These are phyloP conservation scores for Conomelus anceps DNA, from an alignment of 2,888 invertebrate species.

Conservation along the genomic window DNA sequence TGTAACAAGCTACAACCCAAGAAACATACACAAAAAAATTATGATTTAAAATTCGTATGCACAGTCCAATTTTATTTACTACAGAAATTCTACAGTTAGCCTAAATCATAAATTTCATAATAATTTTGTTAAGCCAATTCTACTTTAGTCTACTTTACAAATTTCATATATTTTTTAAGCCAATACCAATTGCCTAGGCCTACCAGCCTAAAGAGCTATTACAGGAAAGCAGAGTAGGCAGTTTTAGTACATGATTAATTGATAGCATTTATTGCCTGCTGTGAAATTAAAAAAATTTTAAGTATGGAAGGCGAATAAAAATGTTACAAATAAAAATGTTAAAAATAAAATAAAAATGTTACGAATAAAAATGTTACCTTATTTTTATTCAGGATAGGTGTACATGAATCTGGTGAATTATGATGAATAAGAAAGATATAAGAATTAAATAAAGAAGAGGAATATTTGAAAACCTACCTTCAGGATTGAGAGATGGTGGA, in stretches of 20 bases:
- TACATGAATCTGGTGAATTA: no score
- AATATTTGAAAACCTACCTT: background rate
- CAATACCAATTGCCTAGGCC: background rate
- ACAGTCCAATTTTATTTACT: background rate
- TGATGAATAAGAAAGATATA: background rate
- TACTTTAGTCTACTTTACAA: no score
- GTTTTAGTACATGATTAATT: background rate
- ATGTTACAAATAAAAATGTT: background rate
- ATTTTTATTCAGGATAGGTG: background rate
- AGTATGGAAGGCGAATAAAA: no score
- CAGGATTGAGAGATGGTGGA: background rate
- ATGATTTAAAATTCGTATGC: no score
- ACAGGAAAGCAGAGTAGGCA: background rate
- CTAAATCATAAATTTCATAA: background rate
- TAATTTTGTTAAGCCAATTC: no score
- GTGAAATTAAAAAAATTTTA: background rate
- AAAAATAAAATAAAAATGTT: no score
- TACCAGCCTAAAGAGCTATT: background rate
- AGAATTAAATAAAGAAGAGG: background rate
- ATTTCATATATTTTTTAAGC: background rate
- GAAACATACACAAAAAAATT: background rate
- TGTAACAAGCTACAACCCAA: no score
- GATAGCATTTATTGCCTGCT: background rate
- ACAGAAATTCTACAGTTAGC: background rate
- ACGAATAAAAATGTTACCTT: background rate